These are phyloP conservation scores for Mormyrus hasselquistii DNA, from an alignment of 2,797 vertebrate species.

Conservation along the genomic window DNA sequence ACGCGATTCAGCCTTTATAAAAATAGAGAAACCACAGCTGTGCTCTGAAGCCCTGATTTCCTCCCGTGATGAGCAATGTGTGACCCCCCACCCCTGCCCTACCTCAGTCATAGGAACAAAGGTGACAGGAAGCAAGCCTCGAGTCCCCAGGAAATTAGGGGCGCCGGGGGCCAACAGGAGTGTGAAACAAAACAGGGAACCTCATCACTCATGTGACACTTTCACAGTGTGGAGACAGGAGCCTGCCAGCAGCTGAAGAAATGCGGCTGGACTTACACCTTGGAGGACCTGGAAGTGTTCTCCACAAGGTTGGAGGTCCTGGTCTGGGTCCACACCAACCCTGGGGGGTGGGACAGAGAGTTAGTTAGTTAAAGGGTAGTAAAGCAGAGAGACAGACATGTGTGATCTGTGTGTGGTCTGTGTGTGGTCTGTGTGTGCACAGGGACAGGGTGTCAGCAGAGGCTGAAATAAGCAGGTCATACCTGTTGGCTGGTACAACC, in stretches of 20 bases:
- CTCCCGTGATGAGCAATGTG: not conserved
- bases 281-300: conserved; percentile 97
- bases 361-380: not conserved
- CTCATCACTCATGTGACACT: not conserved
- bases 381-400: not conserved
- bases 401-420: not conserved
- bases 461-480: not conserved
- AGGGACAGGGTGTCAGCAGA: not conserved
- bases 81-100: not conserved
- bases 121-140: not conserved
- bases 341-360: conserved; percentile 42
- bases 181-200: not conserved
- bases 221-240: not conserved
- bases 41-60: not conserved
- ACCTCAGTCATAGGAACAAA: not conserved
- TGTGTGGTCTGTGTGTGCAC: not conserved
- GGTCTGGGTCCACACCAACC: conserved; percentile 92
- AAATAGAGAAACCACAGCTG: not conserved
- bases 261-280: conserved; percentile 70
- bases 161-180: not conserved
- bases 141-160: not conserved
- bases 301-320: conserved; percentile 78
- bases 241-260: conserved; percentile 19
- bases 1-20: not conserved
- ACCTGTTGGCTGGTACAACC: not conserved